These are phyloP conservation scores for Hyposoter didymator DNA, from an alignment of 2,888 invertebrate species.

Conservation along the genomic window DNA sequence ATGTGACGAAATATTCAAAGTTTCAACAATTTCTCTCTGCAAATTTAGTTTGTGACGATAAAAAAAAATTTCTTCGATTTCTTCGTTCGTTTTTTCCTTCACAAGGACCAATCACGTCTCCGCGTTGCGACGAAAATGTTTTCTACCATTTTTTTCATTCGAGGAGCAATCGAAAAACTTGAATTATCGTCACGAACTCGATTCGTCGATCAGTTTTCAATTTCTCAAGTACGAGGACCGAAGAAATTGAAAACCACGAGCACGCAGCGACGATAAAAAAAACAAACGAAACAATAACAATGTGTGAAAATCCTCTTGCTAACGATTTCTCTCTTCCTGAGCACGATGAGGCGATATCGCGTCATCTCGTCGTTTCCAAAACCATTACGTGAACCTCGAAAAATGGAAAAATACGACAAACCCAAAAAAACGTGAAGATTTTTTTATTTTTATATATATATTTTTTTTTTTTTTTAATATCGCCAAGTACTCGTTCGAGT, in stretches of 20 bases:
- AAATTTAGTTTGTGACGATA: neutral
- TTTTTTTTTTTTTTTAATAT: too few species aligned
- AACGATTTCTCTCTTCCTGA: constrained; percentile 59
- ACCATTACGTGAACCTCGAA: constrained; percentile 42
- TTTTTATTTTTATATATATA: too few species aligned
- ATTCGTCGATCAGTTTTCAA: neutral
- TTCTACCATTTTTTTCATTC: neutral
- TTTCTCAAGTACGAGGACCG: neutral
- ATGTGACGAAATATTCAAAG: neutral
- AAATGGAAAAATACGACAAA: neutral
- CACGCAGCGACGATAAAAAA: constrained; percentile 33
- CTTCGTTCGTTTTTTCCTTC: neutral
- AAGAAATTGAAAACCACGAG: constrained; percentile 5
- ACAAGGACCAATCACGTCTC: neutral
- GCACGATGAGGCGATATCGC: constrained; percentile 63
- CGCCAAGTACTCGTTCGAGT: neutral
- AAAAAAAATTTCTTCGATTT: neutral
- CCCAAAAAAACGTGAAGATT: constrained; percentile 42
- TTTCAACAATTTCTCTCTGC: neutral
- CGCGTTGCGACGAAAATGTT: neutral
- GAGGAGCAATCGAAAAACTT: neutral
- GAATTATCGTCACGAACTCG: neutral
- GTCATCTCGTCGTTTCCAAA: constrained; percentile 61
- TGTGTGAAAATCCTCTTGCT: constrained; percentile 17
- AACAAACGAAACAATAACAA: neutral